Evolutionary conservation across 92 coral and sea anemone species (phyloP), one percentile per base, ranked within the genome.

Genomic region (Isaurus tuberculatus): DNA sequence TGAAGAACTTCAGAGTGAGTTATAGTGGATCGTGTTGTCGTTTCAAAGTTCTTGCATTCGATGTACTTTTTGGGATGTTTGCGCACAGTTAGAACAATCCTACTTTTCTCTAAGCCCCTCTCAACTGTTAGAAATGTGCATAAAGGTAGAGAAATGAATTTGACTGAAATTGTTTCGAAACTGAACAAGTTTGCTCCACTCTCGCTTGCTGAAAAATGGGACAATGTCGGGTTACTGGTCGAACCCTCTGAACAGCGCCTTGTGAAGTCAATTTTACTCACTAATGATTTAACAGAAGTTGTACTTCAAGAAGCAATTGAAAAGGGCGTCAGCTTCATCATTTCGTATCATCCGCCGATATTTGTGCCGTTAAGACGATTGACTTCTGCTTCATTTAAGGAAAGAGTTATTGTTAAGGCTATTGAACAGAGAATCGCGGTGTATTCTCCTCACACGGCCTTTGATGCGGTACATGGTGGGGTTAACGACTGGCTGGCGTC

Each of bases 401-500:
- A 97, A 40, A 65, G 98, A 79, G 86, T 97, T 28, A 87, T 97
- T 13, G 88, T 97, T n/a, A 94, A 89, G 80, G 93, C 97, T 33
- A 85, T 97, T 40, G 99, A 97, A 70, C 82, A 94, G 42, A 89
- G 83, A 44, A 91, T 97, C 37, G 99, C 99, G 25, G 87, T 94
- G 27, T 94, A 94, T 75, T 97, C 99, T 8, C 99, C 99, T 3
- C 99, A 97, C 75, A 97, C 99, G 20, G 93, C 98, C 0, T 97
- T 97, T 89, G 99, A 97, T 89, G 94, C 95, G 31, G 97, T 97
- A n/a, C 85, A 90, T 31, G 90, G 92, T 83, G 99, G 99, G 42
- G 95, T 97, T 4, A 97, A 97, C 84, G 99, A 97, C 87, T 97
- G 99, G 99, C 94, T 97, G 30, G 99, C 99, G 0, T 77, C 92